phyloP scores from a whole-genome alignment of 2,113 vertebrate species.

The Alethe diademata region DNA sequence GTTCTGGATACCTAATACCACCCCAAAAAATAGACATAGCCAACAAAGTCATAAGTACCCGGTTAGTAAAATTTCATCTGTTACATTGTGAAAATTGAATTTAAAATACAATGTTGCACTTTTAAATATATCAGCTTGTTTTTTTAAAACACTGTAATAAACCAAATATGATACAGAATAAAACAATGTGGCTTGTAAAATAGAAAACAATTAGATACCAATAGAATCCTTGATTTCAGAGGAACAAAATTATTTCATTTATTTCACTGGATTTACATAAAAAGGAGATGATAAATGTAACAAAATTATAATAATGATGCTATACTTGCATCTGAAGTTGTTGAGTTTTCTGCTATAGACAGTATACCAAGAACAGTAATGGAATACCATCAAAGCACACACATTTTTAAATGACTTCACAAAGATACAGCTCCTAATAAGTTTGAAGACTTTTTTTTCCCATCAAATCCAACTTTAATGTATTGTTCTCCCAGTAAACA shows the following conservation, averaged over 20 bases:
- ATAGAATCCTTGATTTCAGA: neutral
- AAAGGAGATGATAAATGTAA: neutral
- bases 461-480: neutral
- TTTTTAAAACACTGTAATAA: neutral
- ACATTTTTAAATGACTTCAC: neutral
- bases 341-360: neutral
- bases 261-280: neutral
- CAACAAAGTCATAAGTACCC: neutral
- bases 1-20: neutral
- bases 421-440: neutral
- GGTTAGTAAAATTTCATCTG: neutral
- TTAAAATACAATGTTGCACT: neutral
- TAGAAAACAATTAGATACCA: neutral
- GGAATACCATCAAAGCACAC: neutral
- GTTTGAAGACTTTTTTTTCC: neutral
- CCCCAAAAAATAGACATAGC: neutral
- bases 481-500: neutral
- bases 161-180: neutral
- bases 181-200: neutral
- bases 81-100: neutral
- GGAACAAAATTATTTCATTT: neutral
- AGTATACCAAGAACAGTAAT: neutral
- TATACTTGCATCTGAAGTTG: neutral
- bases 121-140: fast-evolving
- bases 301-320: neutral